Evolutionary conservation across 1,140 invertebrate species (phyloP).

Genomic region (Semibalanus balanoides): DNA sequence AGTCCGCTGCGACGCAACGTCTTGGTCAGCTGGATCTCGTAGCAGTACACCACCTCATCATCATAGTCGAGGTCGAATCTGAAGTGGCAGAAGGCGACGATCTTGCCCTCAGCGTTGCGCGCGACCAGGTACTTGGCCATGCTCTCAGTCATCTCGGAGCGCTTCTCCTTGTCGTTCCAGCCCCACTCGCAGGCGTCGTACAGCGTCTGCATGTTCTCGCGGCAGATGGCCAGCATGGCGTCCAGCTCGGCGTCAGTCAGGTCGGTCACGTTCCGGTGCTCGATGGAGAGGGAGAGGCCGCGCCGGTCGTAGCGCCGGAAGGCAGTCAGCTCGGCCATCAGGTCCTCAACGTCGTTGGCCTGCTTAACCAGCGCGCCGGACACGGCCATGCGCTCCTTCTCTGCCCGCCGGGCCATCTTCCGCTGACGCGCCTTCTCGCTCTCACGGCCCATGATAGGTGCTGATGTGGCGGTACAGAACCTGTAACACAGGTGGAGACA

Average conservation of each 20-base stretch:
- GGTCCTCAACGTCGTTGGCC: slow-evolving; percentile 18
- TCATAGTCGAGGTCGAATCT: slow-evolving; percentile 66
- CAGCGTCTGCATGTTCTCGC: slow-evolving; percentile 44
- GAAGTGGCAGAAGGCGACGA: slow-evolving; percentile 58
- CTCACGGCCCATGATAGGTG: neutral
- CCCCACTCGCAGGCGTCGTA: slow-evolving; percentile 54
- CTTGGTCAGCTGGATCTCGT: slow-evolving; percentile 63
- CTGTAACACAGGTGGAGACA: too few species aligned
- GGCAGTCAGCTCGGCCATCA: slow-evolving; percentile 21
- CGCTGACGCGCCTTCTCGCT: neutral
- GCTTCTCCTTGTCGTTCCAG: slow-evolving; percentile 47
- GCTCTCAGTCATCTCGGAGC: slow-evolving; percentile 45
- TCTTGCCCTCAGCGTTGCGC: slow-evolving; percentile 30
- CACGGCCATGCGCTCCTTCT: neutral
- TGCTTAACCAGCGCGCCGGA: neutral
- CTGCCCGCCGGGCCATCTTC: neutral
- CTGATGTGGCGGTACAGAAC: too few species aligned
- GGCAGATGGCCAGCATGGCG: slow-evolving; percentile 47
- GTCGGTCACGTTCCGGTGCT: slow-evolving; percentile 31
- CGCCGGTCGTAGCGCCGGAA: slow-evolving; percentile 29
- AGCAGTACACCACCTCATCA: slow-evolving; percentile 63
- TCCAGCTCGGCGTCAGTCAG: slow-evolving; percentile 31
- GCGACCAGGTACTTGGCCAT: slow-evolving; percentile 48
- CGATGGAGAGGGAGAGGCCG: slow-evolving; percentile 28
- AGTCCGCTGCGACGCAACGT: slow-evolving; percentile 50